Percentiles rank a stretch among this genome's conserved stretches.
Conservation (phyloP, 2,888 invertebrate genomes). For the Furcula furcula region DNA sequence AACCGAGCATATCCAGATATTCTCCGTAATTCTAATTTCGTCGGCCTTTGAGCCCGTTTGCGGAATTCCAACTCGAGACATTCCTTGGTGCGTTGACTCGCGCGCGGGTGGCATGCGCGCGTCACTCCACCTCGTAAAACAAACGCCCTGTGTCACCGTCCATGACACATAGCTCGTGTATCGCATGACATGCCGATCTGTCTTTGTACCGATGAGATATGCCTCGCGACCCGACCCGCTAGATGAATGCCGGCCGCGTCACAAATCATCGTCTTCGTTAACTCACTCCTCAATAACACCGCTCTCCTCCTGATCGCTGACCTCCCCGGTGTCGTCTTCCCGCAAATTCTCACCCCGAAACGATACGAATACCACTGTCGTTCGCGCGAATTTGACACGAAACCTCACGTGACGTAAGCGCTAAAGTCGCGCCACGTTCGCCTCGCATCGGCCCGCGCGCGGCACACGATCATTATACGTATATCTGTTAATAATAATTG, state of each 20-base stretch:
- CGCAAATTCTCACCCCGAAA: conserved; percentile 56
- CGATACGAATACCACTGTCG: conserved; percentile 41
- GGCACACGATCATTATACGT: conserved; percentile 72
- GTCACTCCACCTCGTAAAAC: conserved; percentile 28
- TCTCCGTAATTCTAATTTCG: conserved; percentile 37
- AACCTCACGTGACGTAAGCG: conserved; percentile 45
- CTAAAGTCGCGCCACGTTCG: conserved; percentile 51
- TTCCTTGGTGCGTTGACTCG: conserved; percentile 31
- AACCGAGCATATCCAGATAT: conserved; percentile 22
- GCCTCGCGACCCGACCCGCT: conserved; percentile 48
- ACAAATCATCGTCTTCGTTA: conserved; percentile 68
- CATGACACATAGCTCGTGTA: conserved; percentile 45
- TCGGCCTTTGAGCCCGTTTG: conserved; percentile 36
- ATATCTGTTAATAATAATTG: conserved; percentile 78
- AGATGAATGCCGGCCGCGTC: conserved; percentile 65
- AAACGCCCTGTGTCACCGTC: conserved; percentile 32
- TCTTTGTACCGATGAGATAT: conserved; percentile 64
- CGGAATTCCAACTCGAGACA: conserved; percentile 28
- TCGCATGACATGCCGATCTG: conserved; percentile 31
- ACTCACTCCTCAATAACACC: conserved; percentile 54
- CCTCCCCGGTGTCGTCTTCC: conserved; percentile 39
- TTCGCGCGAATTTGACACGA: conserved; percentile 52
- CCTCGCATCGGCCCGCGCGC: conserved; percentile 45
- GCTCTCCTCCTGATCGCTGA: conserved; percentile 31
- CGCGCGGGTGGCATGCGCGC: conserved; percentile 29